Evolutionary conservation across 2,797 vertebrate genomes (phyloP).

Genomic region (Intellagama lesueurii): DNA sequence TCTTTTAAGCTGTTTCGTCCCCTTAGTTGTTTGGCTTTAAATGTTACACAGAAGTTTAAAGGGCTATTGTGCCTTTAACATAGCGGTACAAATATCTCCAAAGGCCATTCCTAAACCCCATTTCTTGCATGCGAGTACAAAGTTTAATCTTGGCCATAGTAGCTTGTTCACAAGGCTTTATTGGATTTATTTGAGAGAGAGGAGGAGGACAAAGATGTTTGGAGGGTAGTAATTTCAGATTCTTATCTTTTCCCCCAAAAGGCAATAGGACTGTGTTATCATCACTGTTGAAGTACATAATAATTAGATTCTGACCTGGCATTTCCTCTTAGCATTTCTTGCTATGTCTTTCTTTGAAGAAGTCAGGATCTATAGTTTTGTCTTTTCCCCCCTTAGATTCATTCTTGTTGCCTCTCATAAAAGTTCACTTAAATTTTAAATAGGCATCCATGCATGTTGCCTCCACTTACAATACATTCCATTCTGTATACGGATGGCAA

Average conservation of each 20-base stretch:
- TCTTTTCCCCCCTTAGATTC: background rate
- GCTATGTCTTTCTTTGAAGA: no score
- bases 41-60: background rate
- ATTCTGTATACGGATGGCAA: background rate
- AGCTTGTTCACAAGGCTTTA: slow-evolving; percentile 26
- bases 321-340: background rate
- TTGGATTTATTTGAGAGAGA: background rate
- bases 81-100: background rate
- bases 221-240: slow-evolving; percentile 30
- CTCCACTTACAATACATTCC: background rate
- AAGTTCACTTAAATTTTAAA: background rate
- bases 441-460: background rate
- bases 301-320: background rate
- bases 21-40: background rate
- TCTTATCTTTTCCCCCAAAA: background rate
- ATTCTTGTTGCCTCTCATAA: background rate
- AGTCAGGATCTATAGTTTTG: background rate
- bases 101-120: background rate
- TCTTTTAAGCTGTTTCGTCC: background rate
- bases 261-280: background rate
- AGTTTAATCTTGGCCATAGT: slow-evolving; percentile 17
- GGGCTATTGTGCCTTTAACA: background rate
- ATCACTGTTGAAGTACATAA: background rate
- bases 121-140: background rate
- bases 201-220: background rate